A percentile compares a stretch with the other conserved stretches of the same genome.
phyloP scores from a whole-genome alignment of 1,140 invertebrate genomes.

The Brachionus paranguensis region DNA sequence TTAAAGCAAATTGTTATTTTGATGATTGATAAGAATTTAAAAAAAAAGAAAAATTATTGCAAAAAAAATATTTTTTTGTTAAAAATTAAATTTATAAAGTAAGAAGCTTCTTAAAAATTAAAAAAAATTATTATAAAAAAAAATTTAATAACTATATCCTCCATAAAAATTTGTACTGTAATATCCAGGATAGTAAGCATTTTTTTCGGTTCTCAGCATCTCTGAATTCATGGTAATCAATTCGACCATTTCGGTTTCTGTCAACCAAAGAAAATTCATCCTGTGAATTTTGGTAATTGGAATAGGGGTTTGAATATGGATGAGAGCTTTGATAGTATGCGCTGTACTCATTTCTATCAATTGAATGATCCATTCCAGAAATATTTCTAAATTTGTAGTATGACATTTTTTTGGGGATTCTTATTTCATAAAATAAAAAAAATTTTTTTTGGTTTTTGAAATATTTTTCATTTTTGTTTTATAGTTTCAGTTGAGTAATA shows the following conservation, averaged over 20 bases:
- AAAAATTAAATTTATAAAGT: too few relatives aligned
- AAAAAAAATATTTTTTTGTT: too few relatives aligned
- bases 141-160: not conserved
- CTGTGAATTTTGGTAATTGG: not conserved
- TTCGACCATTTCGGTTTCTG: not conserved
- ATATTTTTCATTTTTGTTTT: too few relatives aligned
- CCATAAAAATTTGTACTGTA: not conserved
- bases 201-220: not conserved
- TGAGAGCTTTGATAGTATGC: not conserved
- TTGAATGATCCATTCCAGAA: not conserved
- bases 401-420: not conserved
- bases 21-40: too few relatives aligned
- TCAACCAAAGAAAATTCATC: not conserved
- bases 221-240: conserved; percentile 10
- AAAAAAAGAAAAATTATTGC: too few relatives aligned
- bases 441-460: too few relatives aligned
- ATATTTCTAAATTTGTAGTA: not conserved
- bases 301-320: not conserved
- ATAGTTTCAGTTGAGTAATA: too few relatives aligned
- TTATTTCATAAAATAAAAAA: too few relatives aligned
- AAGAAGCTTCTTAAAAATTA: too few relatives aligned
- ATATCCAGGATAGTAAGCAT: not conserved
- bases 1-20: too few relatives aligned
- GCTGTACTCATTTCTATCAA: not conserved
- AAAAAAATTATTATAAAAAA: too few relatives aligned